A percentile compares a stretch with the other conserved stretches of the same genome.
Evolutionary conservation across 92 coral and sea anemone genomes (phyloP).

Genomic region (Parazoanthus darwini): DNA sequence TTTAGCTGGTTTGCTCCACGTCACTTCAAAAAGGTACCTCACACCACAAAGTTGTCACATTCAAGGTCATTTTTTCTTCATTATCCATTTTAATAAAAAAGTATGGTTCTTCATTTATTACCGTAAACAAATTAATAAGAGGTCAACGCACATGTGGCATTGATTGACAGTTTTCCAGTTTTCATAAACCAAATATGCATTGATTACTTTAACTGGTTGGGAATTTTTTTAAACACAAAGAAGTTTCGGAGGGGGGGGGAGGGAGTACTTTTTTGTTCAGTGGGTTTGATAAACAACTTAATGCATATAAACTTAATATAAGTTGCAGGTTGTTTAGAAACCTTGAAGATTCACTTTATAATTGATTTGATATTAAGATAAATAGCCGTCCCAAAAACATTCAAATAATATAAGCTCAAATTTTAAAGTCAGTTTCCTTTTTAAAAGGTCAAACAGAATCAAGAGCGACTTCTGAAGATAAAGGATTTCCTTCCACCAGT

Average conservation of each 20-base stretch:
- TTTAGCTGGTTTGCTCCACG: neutral
- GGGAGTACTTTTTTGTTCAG: no score
- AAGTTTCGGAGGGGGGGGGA: no score
- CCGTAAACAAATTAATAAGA: neutral
- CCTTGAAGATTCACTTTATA: no score
- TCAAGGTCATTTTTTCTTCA: no score
- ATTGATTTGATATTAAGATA: no score
- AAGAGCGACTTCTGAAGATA: slow-evolving; percentile 77
- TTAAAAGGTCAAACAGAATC: slow-evolving; percentile 83
- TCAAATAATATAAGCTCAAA: no score
- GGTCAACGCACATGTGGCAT: neutral
- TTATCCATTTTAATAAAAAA: neutral
- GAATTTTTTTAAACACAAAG: neutral
- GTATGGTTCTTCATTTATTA: no score
- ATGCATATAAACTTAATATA: no score
- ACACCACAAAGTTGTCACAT: neutral
- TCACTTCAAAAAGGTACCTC: no score
- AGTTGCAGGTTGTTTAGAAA: no score
- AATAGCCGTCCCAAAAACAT: no score
- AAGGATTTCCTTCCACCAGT: slow-evolving; percentile 95
- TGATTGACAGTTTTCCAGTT: neutral
- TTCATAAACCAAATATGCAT: neutral
- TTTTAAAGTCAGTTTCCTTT: neutral
- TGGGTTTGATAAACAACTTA: no score
- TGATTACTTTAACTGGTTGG: neutral